Evolutionary conservation across 2,797 vertebrate genomes (phyloP).

Genomic region (Eurystomus glaucurus): DNA sequence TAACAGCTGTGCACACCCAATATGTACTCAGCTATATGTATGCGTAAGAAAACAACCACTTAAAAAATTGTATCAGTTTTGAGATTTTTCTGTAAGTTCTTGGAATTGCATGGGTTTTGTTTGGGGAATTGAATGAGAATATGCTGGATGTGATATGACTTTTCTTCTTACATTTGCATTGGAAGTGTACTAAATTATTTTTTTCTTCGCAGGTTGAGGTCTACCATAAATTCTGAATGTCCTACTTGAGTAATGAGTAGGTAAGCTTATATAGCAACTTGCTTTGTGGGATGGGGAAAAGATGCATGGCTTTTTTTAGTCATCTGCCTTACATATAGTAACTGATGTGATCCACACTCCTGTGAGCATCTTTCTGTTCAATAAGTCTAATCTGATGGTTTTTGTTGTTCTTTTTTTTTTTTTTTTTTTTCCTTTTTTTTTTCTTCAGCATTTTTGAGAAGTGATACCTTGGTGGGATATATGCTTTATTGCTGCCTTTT

Average conservation of each 20-base stretch:
- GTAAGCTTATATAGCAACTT: not conserved
- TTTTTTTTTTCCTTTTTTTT: not conserved
- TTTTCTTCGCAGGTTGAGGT: not conserved
- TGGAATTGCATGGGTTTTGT: not conserved
- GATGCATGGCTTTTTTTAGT: not conserved
- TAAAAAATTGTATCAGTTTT: not conserved
- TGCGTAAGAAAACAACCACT: not conserved
- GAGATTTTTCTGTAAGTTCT: not conserved
- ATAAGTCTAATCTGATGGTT: not conserved
- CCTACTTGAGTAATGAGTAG: not conserved
- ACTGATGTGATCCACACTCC: accelerated
- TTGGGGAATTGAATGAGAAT: not conserved
- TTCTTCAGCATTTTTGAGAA: not conserved
- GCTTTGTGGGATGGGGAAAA: not conserved
- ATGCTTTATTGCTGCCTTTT: not conserved
- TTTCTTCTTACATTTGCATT: not conserved
- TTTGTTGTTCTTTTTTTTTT: not conserved
- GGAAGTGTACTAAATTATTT: not conserved
- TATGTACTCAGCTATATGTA: not conserved
- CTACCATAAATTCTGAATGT: not conserved
- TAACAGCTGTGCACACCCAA: not conserved
- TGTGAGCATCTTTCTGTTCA: not conserved
- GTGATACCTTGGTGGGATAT: not conserved
- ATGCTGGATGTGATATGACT: not conserved
- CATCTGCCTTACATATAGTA: not conserved